phyloP scores from a whole-genome alignment of 2,797 vertebrate species.

The Onychomys arenicola region DNA sequence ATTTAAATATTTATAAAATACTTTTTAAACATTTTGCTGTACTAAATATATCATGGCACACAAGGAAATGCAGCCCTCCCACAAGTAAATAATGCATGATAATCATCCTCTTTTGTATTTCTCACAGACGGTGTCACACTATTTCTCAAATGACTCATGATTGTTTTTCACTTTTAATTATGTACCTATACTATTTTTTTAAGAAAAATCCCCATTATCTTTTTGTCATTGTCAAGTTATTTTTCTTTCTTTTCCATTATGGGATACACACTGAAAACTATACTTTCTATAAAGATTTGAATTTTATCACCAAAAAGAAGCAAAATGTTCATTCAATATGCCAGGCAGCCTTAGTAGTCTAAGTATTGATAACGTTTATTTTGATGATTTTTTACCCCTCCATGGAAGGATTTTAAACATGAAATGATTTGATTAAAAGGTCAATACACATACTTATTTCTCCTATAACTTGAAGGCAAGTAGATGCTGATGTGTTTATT shows the following conservation, averaged over 20 bases:
- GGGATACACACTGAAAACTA: background rate
- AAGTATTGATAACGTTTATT: background rate
- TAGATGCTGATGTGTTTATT: background rate
- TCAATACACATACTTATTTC: background rate
- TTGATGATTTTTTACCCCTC: background rate
- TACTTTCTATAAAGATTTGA: background rate
- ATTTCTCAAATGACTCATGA: background rate
- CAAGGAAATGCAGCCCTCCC: conserved; percentile 35
- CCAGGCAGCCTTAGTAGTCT: background rate
- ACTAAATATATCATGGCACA: conserved; percentile 21
- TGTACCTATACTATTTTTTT: background rate
- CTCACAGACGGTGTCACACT: conserved; percentile 59
- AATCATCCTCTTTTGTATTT: conserved; percentile 69
- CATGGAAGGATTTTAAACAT: background rate
- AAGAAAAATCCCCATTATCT: background rate
- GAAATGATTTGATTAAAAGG: conserved; percentile 21
- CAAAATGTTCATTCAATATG: background rate
- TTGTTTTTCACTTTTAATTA: conserved; percentile 34
- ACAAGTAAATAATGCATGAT: conserved; percentile 74
- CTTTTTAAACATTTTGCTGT: conserved; percentile 49
- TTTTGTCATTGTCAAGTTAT: background rate
- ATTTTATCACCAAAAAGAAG: background rate
- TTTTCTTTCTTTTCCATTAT: background rate
- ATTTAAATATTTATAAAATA: conserved; percentile 58
- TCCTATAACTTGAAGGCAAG: background rate